These are phyloP conservation scores for Lethenteron camtschaticum DNA, from an alignment of 2,113 vertebrate species.

Conservation along the genomic window DNA sequence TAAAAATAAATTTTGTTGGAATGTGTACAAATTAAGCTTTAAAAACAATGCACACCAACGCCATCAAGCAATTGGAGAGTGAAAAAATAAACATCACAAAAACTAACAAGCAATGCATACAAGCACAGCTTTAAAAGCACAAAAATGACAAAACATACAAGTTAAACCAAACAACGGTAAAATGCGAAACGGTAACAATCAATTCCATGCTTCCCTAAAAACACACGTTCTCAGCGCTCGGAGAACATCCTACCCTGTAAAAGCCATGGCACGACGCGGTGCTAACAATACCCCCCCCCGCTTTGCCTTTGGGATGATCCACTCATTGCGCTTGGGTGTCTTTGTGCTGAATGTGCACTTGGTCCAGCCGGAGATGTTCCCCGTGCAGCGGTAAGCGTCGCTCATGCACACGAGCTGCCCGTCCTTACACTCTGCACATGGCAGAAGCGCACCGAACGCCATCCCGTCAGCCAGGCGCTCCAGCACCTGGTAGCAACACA, in stretches of 20 bases:
- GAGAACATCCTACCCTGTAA: no score
- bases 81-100: constrained; percentile 9
- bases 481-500: constrained; percentile 33
- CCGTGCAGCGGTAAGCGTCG: constrained; percentile 61
- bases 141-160: no score
- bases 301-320: constrained; percentile 59
- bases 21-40: no score
- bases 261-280: no score
- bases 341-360: constrained; percentile 69
- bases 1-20: not conserved
- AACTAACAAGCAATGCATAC: not conserved
- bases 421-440: constrained; percentile 44
- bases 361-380: constrained; percentile 84
- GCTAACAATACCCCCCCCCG: no score
- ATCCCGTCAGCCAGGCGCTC: constrained; percentile 70
- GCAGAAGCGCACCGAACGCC: constrained; percentile 56
- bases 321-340: constrained; percentile 50
- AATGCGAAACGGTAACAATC: no score
- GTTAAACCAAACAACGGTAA: no score
- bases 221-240: no score
- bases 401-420: constrained; percentile 81
- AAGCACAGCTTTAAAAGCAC: constrained; percentile 7
- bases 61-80: no score
- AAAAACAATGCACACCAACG: no score
- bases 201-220: no score